phyloP scores from a whole-genome alignment of 2,113 vertebrate genomes.

The Tachycineta bicolor region DNA sequence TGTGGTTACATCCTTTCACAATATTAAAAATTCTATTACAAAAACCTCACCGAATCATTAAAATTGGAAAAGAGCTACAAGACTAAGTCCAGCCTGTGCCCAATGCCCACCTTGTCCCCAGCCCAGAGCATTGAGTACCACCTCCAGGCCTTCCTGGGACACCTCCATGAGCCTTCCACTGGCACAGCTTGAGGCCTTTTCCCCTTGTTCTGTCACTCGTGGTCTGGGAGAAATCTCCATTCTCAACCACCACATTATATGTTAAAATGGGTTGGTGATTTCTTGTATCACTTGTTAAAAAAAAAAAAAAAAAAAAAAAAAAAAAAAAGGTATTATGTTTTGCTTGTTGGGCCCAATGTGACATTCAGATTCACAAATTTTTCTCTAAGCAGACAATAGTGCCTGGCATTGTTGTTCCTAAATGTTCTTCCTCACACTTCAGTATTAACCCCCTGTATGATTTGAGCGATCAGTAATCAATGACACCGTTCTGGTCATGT shows the following conservation, averaged over 20 bases:
- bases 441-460: background rate
- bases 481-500: background rate
- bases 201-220: background rate
- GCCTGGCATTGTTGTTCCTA: background rate
- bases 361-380: background rate
- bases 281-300: background rate
- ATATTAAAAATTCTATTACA: background rate
- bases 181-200: fast-evolving
- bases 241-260: background rate
- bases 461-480: background rate
- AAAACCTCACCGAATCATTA: background rate
- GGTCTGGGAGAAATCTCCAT: background rate
- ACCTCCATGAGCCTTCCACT: background rate
- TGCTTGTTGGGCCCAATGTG: background rate
- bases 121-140: background rate
- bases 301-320: no score
- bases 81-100: background rate
- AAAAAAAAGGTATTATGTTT: background rate
- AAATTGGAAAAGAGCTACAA: background rate
- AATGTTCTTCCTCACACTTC: background rate
- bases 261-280: background rate
- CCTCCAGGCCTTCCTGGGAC: background rate
- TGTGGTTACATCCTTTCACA: background rate
- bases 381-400: background rate
- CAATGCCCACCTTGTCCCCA: fast-evolving